A percentile compares a stretch with the other conserved stretches of the same genome.
Conservation (phyloP, 1,140 invertebrate species). For the Hylaeus anthracinus region DNA sequence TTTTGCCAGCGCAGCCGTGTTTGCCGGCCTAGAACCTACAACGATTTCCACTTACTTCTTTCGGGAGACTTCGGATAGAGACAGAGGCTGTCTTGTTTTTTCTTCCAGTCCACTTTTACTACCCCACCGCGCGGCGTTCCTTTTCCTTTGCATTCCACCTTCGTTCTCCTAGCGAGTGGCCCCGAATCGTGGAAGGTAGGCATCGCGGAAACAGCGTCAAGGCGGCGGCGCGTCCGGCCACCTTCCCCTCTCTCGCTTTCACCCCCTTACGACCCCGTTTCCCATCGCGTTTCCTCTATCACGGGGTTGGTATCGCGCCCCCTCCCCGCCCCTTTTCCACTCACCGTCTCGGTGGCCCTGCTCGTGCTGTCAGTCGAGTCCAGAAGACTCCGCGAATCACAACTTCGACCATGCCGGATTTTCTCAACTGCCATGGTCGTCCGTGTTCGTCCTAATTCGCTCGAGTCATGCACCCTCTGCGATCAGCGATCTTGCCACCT, state of each 20-base stretch:
- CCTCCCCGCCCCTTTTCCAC: conserved; percentile 47
- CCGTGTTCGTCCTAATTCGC: background rate
- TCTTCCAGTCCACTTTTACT: conserved; percentile 8
- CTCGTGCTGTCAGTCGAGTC: conserved; percentile 66
- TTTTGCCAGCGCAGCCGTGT: conserved; percentile 23
- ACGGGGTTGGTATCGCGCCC: conserved; percentile 39
- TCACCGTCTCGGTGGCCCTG: conserved; percentile 51
- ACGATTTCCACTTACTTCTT: conserved; percentile 69
- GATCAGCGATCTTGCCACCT: background rate
- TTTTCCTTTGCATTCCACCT: conserved; percentile 45
- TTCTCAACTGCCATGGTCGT: background rate
- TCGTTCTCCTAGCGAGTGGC: conserved; percentile 29
- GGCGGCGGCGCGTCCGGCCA: conserved; percentile 63
- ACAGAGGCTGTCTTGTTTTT: conserved; percentile 36
- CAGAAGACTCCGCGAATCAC: conserved; percentile 68
- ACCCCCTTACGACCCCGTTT: conserved; percentile 2
- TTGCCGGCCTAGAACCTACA: conserved; percentile 61
- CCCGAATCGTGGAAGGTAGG: conserved; percentile 37
- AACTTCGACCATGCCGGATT: conserved; percentile 48
- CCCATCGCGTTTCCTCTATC: conserved; percentile 43
- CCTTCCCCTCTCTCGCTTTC: conserved; percentile 1
- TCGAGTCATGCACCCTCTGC: background rate
- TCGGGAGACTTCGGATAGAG: conserved; percentile 40
- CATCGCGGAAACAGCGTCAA: conserved; percentile 61
- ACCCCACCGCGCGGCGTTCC: background rate